phyloP scores from a whole-genome alignment of 2,113 vertebrate species.

The Coregonus clupeaformis region DNA sequence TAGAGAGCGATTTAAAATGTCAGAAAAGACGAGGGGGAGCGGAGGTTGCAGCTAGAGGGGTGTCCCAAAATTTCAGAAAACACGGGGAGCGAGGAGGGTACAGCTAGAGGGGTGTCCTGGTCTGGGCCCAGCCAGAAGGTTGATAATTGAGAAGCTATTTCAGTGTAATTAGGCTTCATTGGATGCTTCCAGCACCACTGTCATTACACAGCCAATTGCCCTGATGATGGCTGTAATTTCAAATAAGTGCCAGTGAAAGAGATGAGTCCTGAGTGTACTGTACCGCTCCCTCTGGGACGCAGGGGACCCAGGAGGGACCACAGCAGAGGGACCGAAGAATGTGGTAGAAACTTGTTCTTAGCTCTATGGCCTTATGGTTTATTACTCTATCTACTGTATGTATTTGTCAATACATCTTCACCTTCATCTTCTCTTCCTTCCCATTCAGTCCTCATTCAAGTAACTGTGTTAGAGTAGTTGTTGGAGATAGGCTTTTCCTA shows the following conservation, averaged over 20 bases:
- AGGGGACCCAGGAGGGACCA: not conserved
- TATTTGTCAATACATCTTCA: no score
- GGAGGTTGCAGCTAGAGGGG: no score
- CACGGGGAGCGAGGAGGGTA: not conserved
- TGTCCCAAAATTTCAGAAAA: not conserved
- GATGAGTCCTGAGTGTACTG: conserved; percentile 32
- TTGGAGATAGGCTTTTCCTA: no score
- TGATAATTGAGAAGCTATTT: conserved; percentile 57
- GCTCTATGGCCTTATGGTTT: no score
- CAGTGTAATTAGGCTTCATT: conserved; percentile 65
- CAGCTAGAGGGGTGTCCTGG: conserved; percentile 17
- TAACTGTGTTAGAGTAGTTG: no score
- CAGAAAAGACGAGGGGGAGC: no score
- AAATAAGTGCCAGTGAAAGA: conserved; percentile 58
- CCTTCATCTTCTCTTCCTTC: no score
- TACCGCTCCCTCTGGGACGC: not conserved
- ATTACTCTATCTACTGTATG: no score
- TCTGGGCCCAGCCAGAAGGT: conserved; percentile 24
- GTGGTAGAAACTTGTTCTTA: not conserved
- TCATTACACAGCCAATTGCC: conserved; percentile 68
- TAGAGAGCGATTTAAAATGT: no score
- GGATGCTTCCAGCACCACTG: conserved; percentile 51
- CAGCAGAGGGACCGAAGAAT: not conserved
- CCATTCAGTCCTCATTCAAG: no score
- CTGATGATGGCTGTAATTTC: conserved; percentile 64